Base-by-base conservation (phyloP, 2,797 vertebrate species). In the Aldrovandia affinis region DNA sequence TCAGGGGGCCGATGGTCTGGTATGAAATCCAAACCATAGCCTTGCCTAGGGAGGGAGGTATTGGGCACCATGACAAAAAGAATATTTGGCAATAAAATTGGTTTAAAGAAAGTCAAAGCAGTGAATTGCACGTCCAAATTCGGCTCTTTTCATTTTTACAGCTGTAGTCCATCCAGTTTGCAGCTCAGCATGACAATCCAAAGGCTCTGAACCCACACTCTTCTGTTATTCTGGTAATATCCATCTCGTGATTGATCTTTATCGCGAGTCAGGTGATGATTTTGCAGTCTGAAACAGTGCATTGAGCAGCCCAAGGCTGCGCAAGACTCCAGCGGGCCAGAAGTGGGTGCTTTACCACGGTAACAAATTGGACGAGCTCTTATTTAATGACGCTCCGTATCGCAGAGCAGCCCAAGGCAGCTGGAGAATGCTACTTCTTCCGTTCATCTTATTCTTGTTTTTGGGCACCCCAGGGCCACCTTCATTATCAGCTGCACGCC, bases 291-390 rank as follows among this genome's bases (percentile, higher is more conserved):
- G 2, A 57, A 36, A 1, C 6, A 0, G 4, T 14, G 0, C 22
- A 33, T 20, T 15, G 2, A 44, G 42, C 39, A 3, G 52, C 70
- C 55, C 39, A 15, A 30, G 59, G 44, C 77, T 79, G 61, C 9
- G 44, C 4, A 20, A 25, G 55, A 50, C 55, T 47, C 73, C 0
- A 63, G n/a, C 44, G 25, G n/a, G 44, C 6, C 42, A 9, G 36
- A 50, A 50, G 47, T 28, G 39, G 59, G 59, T 83, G 78, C 84
- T 87, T 87, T 68, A 89, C 84, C 79, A 79, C 83, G 57, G 63
- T 88, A 86, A 88, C 85, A 81, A 82, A 85, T 86, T 83, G 86
- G 88, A 86, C 88, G 89, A 91, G 86, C 86, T 89, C 90, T 89
- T 78, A 85, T 89, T 90, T 89, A 90, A 86, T 87, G 84, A 88